These are phyloP conservation scores for Xestia xanthographa DNA, from an alignment of 2,888 invertebrate genomes.

Conservation along the genomic window DNA sequence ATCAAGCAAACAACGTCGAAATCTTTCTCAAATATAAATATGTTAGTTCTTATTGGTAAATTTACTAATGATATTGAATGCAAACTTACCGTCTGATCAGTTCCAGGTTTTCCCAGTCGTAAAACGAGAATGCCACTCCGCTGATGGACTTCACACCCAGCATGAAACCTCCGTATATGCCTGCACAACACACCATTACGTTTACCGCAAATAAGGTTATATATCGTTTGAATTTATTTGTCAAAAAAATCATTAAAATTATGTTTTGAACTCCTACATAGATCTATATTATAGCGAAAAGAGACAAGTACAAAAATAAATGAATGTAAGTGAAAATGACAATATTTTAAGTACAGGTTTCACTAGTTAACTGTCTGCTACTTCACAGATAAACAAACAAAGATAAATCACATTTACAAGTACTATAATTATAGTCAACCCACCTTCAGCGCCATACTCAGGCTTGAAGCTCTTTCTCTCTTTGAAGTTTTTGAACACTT, in stretches of 20 bases:
- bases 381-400: not conserved
- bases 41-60: not conserved
- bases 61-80: not conserved
- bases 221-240: not conserved
- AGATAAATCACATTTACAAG: not conserved
- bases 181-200: constrained; percentile 80
- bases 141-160: constrained; percentile 97
- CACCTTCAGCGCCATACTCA: constrained; percentile 98
- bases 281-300: not conserved
- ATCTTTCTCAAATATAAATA: not conserved
- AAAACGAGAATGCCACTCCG: constrained; percentile 98
- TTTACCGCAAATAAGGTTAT: not conserved
- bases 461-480: constrained; percentile 98
- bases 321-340: not conserved
- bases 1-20: not conserved
- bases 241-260: not conserved
- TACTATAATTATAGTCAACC: not conserved
- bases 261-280: not conserved
- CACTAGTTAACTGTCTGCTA: not conserved
- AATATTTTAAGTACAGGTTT: not conserved
- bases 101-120: constrained; percentile 99
- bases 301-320: not conserved
- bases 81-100: constrained; percentile 92
- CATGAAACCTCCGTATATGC: constrained; percentile 97
- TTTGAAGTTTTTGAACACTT: constrained; percentile 99